Evolutionary conservation across 2,888 invertebrate genomes (phyloP).

Genomic region (Patella pellucida): DNA sequence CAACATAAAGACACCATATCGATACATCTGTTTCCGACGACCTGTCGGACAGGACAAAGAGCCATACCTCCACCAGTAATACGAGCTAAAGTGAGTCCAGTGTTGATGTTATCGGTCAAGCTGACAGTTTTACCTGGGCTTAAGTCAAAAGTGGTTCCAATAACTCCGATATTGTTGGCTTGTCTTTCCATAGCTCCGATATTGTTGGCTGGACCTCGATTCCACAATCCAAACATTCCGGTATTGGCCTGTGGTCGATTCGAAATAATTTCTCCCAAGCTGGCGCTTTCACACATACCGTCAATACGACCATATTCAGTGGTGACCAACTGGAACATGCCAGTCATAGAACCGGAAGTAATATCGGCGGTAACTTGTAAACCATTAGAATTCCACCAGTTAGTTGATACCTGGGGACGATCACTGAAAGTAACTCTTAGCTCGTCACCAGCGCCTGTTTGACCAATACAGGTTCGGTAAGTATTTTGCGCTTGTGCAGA

Average conservation of each 20-base stretch:
- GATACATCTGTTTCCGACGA: neutral
- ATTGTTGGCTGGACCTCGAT: neutral
- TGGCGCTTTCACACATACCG: slow-evolving; percentile 6
- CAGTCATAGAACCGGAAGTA: neutral
- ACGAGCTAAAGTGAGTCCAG: neutral
- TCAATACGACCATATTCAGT: slow-evolving; percentile 2
- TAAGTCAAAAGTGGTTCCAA: neutral
- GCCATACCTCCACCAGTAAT: neutral
- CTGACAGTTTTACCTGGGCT: neutral
- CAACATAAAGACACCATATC: neutral
- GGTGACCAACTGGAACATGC: neutral
- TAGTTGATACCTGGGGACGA: neutral
- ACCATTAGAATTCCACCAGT: neutral
- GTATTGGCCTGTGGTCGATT: neutral
- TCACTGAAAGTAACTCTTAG: neutral
- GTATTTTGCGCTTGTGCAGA: neutral
- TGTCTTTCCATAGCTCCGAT: neutral
- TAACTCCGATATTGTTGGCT: neutral
- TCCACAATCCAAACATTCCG: neutral
- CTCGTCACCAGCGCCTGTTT: slow-evolving; percentile 4
- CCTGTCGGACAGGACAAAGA: neutral
- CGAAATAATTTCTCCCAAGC: neutral
- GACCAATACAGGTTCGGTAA: neutral
- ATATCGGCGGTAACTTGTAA: neutral
- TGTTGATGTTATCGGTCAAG: neutral